Evolutionary conservation across 2,888 invertebrate genomes (phyloP).

Genomic region (Cordylochernes scorpioides): DNA sequence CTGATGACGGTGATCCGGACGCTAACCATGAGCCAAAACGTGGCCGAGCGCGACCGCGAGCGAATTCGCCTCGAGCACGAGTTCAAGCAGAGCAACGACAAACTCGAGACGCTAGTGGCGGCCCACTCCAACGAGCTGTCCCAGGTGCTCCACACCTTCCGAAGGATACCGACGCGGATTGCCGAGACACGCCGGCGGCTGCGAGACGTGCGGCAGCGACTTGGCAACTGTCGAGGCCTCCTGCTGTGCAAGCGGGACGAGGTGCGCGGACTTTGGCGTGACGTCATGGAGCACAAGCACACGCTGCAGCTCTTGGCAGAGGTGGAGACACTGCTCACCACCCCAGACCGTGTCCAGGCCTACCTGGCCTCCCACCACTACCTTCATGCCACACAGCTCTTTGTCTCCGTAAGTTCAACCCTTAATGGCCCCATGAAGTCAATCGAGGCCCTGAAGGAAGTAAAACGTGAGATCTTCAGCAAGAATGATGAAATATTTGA

Average conservation of each 20-base stretch:
- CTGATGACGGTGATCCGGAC: slow-evolving; percentile 84
- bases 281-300: slow-evolving; percentile 78
- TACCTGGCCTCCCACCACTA: slow-evolving; percentile 29
- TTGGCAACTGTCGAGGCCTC: slow-evolving; percentile 38
- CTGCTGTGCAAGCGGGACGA: slow-evolving; percentile 74
- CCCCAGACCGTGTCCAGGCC: slow-evolving; percentile 37
- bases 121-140: too few species aligned
- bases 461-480: too few species aligned
- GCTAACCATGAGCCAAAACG: slow-evolving; percentile 47
- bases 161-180: too few species aligned
- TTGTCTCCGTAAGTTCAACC: too few species aligned
- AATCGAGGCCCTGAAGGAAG: too few species aligned
- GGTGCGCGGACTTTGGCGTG: slow-evolving; percentile 70
- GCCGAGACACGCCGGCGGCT: too few species aligned
- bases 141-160: too few species aligned
- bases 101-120: slow-evolving; percentile 60
- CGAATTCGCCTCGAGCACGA: slow-evolving; percentile 77
- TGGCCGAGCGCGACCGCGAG: slow-evolving; percentile 60
- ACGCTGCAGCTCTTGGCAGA: slow-evolving; percentile 62
- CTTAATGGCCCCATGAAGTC: too few species aligned
- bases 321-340: slow-evolving; percentile 48
- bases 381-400: slow-evolving; percentile 28
- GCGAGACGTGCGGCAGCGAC: too few species aligned
- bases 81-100: slow-evolving; percentile 65
- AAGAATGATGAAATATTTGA: too few species aligned